These are phyloP conservation scores for Formica aserva DNA, from an alignment of 2,888 invertebrate genomes.

Conservation along the genomic window DNA sequence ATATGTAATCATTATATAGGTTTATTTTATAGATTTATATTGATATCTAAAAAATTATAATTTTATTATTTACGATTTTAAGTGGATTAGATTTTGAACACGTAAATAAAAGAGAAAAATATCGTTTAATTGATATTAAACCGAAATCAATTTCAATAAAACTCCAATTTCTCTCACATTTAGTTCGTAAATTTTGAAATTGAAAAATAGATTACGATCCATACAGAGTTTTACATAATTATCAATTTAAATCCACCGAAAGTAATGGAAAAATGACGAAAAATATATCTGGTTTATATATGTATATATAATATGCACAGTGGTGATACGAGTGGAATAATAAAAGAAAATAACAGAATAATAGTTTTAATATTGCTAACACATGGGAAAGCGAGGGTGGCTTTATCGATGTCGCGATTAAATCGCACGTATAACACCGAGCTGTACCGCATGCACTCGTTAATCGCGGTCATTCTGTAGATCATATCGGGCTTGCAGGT, in stretches of 20 bases:
- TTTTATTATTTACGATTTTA: too few relatives aligned
- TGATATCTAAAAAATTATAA: not conserved
- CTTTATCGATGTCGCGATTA: constrained; percentile 30
- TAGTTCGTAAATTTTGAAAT: not conserved
- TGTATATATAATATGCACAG: too few relatives aligned
- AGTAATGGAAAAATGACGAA: not conserved
- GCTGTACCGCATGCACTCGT: not conserved
- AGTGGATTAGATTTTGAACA: not conserved
- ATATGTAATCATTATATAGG: not conserved
- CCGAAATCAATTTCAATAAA: not conserved
- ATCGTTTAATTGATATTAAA: not conserved
- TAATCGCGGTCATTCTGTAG: constrained; percentile 36
- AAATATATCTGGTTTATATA: not conserved
- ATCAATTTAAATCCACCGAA: not conserved
- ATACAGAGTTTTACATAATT: not conserved
- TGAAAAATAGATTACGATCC: not conserved
- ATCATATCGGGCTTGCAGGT: constrained; percentile 7
- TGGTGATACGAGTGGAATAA: not conserved
- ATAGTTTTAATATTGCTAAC: constrained; percentile 6
- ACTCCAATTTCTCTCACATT: not conserved
- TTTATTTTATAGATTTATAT: not conserved
- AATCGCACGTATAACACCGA: constrained; percentile 10
- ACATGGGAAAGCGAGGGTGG: not conserved
- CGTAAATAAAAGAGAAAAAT: not conserved
- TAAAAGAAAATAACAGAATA: constrained; percentile 11